A percentile compares a stretch with the other conserved stretches of the same genome.
These are phyloP conservation scores for Leptodactylus fallax DNA, from an alignment of 2,797 vertebrate species.

Conservation along the genomic window DNA sequence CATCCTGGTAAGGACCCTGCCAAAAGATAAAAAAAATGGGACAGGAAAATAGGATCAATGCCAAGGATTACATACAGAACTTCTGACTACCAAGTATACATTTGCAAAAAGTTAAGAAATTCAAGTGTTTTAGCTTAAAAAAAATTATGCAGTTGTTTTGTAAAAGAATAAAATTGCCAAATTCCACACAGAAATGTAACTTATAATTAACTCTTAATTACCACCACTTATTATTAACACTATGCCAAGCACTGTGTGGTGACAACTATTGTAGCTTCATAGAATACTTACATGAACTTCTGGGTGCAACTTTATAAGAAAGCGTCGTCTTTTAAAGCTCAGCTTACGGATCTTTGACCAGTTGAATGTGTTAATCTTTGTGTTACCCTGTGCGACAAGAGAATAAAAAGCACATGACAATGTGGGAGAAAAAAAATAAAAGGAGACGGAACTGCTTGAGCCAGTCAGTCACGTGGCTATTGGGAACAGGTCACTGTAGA, in stretches of 20 bases:
- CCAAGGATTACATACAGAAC: background rate
- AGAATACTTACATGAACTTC: slow-evolving; percentile 86
- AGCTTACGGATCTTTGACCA: slow-evolving; percentile 99
- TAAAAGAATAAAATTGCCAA: background rate
- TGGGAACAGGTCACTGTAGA: too few species aligned
- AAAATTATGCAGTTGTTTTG: background rate
- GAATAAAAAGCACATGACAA: background rate
- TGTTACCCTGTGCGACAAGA: slow-evolving; percentile 80
- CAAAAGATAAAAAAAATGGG: slow-evolving; percentile 19
- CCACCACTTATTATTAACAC: too few species aligned
- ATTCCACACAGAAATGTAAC: background rate
- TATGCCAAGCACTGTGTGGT: background rate
- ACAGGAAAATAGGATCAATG: background rate
- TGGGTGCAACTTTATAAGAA: slow-evolving; percentile 95
- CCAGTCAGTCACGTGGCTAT: too few species aligned
- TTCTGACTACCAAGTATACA: background rate
- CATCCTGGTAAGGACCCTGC: slow-evolving; percentile 94
- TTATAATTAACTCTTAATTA: background rate
- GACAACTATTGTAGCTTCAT: background rate
- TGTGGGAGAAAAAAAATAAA: background rate
- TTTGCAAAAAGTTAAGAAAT: background rate
- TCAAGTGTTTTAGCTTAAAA: background rate
- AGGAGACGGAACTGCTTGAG: background rate
- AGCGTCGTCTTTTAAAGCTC: slow-evolving; percentile 96
- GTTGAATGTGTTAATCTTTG: slow-evolving; percentile 98